Evolutionary conservation across 2,113 vertebrate genomes (phyloP), one percentile per base, ranked within the genome.

Genomic region (Plecturocebus donacophilus): DNA sequence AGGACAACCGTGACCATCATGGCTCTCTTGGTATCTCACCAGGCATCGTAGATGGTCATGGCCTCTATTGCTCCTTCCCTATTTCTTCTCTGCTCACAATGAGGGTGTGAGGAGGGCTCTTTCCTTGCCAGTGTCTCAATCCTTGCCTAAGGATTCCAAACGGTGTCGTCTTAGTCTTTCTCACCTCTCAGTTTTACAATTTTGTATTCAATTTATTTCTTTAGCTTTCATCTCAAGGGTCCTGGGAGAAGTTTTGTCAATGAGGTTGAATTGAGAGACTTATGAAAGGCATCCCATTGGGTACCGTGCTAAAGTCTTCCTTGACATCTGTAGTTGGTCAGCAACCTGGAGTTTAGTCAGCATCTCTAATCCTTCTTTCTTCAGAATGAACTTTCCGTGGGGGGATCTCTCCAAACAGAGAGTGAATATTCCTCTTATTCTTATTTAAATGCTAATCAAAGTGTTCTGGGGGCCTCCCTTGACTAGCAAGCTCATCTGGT

Each of bases 171-270:
- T 86, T 85, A 66, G 12, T 84, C 94, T 86, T 61, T 35, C n/a
- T 58, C 64, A 35, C 1, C 21, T 81, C 8, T 85, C 42, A 77
- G 38, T 40, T 25, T 83, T 82, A 85, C 4, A 71, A 45, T 85
- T 85, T 64, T 76, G 20, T 54, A n/a, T 91, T 93, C 35, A n/a
- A 12, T 71, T 92, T 87, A 93, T 96, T 97, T 82, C 27, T 92
- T 95, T 88, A 73, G 58, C 16, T 86, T 35, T 89, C 85, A 93
- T 91, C 70, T 89, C 27, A 88, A 79, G 40, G 10, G 14, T 73
- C 7, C 70, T 68, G 56, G 64, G 47, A 76, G 2, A 75, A 47
- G 45, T 79, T 90, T 27, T 93, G 0, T 79, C 61, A 73, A 16
- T 42, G 40, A 76, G 20, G 17, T 91, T 73, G n/a, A 84, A 38